A percentile compares a stretch with the other conserved stretches of the same genome.
phyloP scores from a whole-genome alignment of 2,888 invertebrate species.

The Icerya purchasi region DNA sequence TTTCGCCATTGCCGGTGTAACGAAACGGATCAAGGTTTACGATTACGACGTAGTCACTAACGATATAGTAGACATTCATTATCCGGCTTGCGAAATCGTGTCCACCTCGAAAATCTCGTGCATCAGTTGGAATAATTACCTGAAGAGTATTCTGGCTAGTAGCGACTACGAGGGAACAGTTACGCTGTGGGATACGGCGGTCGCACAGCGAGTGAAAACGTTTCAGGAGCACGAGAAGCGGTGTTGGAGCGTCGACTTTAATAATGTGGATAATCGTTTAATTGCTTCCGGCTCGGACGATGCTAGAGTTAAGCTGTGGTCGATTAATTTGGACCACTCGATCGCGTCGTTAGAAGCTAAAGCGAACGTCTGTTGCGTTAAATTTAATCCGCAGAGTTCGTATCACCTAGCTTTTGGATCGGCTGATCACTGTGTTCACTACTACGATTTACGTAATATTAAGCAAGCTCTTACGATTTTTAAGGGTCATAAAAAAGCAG shows the following conservation, averaged over 20 bases:
- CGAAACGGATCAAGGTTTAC: slow-evolving; percentile 80
- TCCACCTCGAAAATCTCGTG: slow-evolving; percentile 86
- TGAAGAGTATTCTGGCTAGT: slow-evolving; percentile 66
- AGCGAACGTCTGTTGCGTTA: slow-evolving; percentile 88
- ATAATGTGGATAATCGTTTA: slow-evolving; percentile 66
- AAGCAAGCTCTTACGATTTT: slow-evolving; percentile 61
- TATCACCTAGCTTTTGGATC: slow-evolving; percentile 83
- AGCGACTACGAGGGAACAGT: slow-evolving; percentile 90
- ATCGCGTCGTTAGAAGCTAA: slow-evolving; percentile 75
- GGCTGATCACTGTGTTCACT: slow-evolving; percentile 92
- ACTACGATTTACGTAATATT: slow-evolving; percentile 74
- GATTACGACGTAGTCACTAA: slow-evolving; percentile 68
- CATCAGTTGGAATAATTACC: slow-evolving; percentile 82
- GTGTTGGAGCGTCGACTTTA: slow-evolving; percentile 92
- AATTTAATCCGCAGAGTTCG: slow-evolving; percentile 64
- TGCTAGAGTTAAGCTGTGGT: slow-evolving; percentile 80
- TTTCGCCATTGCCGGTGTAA: slow-evolving; percentile 88
- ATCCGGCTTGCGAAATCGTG: slow-evolving; percentile 75
- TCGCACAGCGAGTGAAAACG: slow-evolving; percentile 47
- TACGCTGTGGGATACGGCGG: slow-evolving; percentile 74
- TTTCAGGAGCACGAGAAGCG: slow-evolving; percentile 83
- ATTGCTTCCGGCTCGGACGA: slow-evolving; percentile 86
- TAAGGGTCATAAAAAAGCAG: slow-evolving; percentile 78
- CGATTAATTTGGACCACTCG: slow-evolving; percentile 64
- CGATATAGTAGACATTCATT: slow-evolving; percentile 74